A percentile compares a stretch with the other conserved stretches of the same genome.
Evolutionary conservation across 2,113 vertebrate genomes (phyloP).

Genomic region (Polyodon spathula): DNA sequence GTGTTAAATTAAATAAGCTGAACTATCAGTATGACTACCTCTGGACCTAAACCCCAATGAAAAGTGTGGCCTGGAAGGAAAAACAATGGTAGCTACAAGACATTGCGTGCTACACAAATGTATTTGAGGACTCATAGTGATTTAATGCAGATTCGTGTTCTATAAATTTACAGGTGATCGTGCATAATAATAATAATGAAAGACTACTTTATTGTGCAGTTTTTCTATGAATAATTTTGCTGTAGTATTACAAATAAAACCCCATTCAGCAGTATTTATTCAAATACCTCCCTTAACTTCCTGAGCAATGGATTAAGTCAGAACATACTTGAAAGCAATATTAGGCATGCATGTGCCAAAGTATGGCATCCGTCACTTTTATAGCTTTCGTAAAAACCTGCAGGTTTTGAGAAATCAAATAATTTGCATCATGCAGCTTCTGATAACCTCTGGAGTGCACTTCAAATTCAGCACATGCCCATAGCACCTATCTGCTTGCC

Average conservation of each 20-base stretch:
- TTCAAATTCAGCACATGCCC: constrained; percentile 81
- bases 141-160: constrained; percentile 1
- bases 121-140: constrained; percentile 1
- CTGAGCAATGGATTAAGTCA: constrained; percentile 58
- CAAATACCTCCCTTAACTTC: constrained; percentile 66
- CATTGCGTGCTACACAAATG: background rate
- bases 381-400: constrained; percentile 71
- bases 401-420: constrained; percentile 73
- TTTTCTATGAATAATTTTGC: constrained; percentile 9
- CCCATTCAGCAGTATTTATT: constrained; percentile 50
- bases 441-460: constrained; percentile 74
- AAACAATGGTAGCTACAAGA: background rate
- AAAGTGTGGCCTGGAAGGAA: background rate
- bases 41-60: background rate
- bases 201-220: background rate
- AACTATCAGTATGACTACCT: background rate
- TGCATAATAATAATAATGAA: constrained; percentile 14
- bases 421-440: constrained; percentile 76
- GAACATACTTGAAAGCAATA: constrained; percentile 68
- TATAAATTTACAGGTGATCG: background rate
- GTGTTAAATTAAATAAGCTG: background rate
- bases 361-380: constrained; percentile 80
- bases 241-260: constrained; percentile 36
- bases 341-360: constrained; percentile 65
- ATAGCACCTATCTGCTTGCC: constrained; percentile 70